These are phyloP conservation scores for Venusia cambrica DNA, from an alignment of 2,888 invertebrate genomes.

Conservation along the genomic window DNA sequence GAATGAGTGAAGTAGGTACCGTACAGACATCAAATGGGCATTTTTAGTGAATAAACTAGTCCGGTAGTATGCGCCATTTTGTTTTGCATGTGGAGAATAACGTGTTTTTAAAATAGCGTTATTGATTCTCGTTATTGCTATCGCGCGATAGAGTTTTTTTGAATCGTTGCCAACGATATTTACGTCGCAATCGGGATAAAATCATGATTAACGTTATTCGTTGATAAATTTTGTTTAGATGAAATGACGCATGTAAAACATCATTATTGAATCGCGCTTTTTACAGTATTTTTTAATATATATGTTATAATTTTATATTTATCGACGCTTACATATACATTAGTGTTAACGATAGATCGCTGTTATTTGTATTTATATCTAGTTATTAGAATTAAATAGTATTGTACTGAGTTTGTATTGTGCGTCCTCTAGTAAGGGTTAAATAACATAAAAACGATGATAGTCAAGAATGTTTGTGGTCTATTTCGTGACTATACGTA, in stretches of 20 bases:
- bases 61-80: conserved; percentile 20
- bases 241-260: conserved; percentile 16
- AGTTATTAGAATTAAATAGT: conserved; percentile 38
- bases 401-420: conserved; percentile 28
- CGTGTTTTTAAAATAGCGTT: conserved; percentile 12
- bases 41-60: conserved; percentile 20
- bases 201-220: conserved; percentile 20
- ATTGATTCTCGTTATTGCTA: conserved; percentile 4
- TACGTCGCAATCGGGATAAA: conserved; percentile 5
- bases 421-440: conserved; percentile 27
- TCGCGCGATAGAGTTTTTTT: not conserved
- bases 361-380: conserved; percentile 39
- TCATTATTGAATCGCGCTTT: conserved; percentile 34
- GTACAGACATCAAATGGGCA: no score
- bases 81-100: conserved; percentile 18
- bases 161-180: conserved; percentile 8
- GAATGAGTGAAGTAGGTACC: no score
- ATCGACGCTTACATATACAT: conserved; percentile 42
- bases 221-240: conserved; percentile 16
- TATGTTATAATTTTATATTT: conserved; percentile 38
- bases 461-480: not conserved
- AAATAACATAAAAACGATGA: not conserved
- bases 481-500: no score
- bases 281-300: conserved; percentile 44
- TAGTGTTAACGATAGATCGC: conserved; percentile 45